Conservation (phyloP, 2,888 invertebrate genomes). For the Lamellibrachia columna region DNA sequence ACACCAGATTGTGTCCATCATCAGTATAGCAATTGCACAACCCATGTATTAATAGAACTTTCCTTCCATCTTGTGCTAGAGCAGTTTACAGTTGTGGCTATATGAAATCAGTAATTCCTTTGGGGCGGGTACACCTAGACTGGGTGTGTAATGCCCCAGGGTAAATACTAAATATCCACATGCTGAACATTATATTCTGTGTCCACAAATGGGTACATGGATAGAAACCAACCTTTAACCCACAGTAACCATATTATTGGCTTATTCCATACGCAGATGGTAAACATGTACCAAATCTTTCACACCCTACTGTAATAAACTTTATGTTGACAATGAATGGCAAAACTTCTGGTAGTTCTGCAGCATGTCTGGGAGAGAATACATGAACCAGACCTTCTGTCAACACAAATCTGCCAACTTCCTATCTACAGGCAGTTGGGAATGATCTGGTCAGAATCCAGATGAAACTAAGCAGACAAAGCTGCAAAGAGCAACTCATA, state of each 20-base stretch:
- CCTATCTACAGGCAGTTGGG: too few relatives aligned
- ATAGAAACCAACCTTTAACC: neutral
- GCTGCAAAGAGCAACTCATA: too few relatives aligned
- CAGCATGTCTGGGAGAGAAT: neutral
- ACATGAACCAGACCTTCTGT: neutral
- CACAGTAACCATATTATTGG: neutral
- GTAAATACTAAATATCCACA: neutral
- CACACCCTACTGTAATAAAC: neutral
- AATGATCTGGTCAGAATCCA: too few relatives aligned
- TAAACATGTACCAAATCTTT: neutral
- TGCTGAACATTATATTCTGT: neutral
- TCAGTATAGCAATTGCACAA: neutral
- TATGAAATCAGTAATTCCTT: too few relatives aligned
- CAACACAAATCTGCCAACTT: too few relatives aligned
- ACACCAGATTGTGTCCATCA: neutral
- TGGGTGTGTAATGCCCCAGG: too few relatives aligned
- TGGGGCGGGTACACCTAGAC: too few relatives aligned
- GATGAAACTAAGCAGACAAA: too few relatives aligned
- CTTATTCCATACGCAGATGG: conserved; percentile 6
- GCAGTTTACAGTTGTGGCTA: neutral
- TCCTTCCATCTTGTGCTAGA: neutral
- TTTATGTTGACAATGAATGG: neutral
- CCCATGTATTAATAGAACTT: neutral
- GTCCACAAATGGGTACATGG: neutral
- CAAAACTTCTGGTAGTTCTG: neutral